A percentile compares a stretch with the other conserved stretches of the same genome.
Conservation (phyloP, 2,797 vertebrate species). For the Pterois miles region DNA sequence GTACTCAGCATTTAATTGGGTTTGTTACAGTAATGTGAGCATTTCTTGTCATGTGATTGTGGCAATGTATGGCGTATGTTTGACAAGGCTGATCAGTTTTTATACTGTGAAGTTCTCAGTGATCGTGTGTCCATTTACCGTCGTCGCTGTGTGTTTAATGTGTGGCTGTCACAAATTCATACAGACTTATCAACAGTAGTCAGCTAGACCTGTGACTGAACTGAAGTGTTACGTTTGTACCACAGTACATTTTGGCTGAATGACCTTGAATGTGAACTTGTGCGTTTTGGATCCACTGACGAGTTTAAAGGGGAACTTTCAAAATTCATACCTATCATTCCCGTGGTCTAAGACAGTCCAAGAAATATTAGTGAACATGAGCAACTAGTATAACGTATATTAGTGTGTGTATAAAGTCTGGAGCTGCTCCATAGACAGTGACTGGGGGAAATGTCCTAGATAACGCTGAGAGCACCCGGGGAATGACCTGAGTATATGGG, state of each 20-base stretch:
- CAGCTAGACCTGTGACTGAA: background rate
- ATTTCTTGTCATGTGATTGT: slow-evolving; percentile 16
- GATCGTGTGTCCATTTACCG: background rate
- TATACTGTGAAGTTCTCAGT: background rate
- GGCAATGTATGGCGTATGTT: background rate
- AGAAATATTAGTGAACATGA: too few species aligned
- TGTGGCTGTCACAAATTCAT: background rate
- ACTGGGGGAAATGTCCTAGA: too few species aligned
- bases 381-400: too few species aligned
- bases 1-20: background rate
- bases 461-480: too few species aligned
- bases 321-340: too few species aligned
- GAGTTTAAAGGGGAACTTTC: too few species aligned
- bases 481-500: too few species aligned
- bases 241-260: background rate
- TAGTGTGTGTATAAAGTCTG: too few species aligned
- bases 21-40: background rate
- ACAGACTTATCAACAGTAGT: background rate
- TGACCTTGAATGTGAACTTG: background rate
- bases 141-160: background rate
- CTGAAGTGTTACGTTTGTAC: background rate
- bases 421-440: too few species aligned
- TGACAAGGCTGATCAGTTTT: background rate
- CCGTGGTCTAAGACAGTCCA: too few species aligned
- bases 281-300: too few species aligned